These are phyloP conservation scores for Sminthurides aquaticus DNA, from an alignment of 2,888 invertebrate species.

Conservation along the genomic window DNA sequence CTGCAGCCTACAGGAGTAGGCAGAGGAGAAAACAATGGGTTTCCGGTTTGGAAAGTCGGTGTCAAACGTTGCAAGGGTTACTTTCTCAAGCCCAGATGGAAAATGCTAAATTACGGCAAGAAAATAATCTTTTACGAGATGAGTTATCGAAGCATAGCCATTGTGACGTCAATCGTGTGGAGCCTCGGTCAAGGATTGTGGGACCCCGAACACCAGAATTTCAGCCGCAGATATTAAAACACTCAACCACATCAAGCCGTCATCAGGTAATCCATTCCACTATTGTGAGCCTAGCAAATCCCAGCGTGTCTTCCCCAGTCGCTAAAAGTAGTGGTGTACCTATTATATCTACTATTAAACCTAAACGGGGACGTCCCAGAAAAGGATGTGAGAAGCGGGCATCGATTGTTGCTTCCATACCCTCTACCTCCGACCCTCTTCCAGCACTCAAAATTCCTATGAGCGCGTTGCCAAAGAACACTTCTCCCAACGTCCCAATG, in stretches of 20 bases:
- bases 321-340: constrained; percentile 1
- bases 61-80: constrained; percentile 25
- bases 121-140: constrained; percentile 31
- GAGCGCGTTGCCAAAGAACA: constrained; percentile 10
- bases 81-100: constrained; percentile 32
- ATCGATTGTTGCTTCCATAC: no score
- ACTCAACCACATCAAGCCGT: neutral
- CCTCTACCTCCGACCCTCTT: no score
- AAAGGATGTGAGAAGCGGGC: constrained; percentile 38
- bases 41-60: constrained; percentile 31
- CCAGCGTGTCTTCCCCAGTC: neutral
- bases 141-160: constrained; percentile 27
- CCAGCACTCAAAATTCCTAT: neutral
- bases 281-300: neutral
- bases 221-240: constrained; percentile 17
- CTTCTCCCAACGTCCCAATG: constrained; percentile 3
- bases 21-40: constrained; percentile 49
- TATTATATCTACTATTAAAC: constrained; percentile 17
- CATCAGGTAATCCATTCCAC: neutral
- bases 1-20: constrained; percentile 52
- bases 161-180: constrained; percentile 25
- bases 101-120: constrained; percentile 23
- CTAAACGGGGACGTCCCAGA: constrained; percentile 38
- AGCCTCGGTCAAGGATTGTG: neutral
- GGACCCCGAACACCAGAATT: constrained; percentile 9